Evolutionary conservation across 2,888 invertebrate species (phyloP).

Genomic region (Amphipyra berbera): DNA sequence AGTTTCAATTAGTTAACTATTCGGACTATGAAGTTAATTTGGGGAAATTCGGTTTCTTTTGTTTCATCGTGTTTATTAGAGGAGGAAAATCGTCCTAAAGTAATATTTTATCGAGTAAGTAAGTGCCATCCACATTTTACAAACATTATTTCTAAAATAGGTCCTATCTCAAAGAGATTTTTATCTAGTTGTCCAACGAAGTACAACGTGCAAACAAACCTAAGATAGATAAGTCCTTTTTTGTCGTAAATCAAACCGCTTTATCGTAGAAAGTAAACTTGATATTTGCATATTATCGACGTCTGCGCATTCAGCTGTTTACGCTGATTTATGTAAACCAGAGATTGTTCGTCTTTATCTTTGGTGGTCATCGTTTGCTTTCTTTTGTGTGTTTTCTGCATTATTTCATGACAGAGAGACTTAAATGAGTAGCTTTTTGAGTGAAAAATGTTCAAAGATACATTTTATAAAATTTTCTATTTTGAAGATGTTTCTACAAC

Average conservation of each 20-base stretch:
- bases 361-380: conserved; percentile 31
- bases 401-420: not conserved
- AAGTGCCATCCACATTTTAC: conserved; percentile 1
- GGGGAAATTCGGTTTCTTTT: conserved; percentile 4
- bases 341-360: conserved; percentile 47
- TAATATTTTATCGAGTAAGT: not conserved
- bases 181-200: conserved; percentile 30
- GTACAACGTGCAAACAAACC: conserved; percentile 37
- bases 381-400: conserved; percentile 11
- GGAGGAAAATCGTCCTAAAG: not conserved
- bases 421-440: not conserved
- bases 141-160: conserved; percentile 6
- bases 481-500: not conserved
- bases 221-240: conserved; percentile 55
- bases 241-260: conserved; percentile 61
- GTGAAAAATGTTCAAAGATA: too few relatives aligned
- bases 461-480: not conserved
- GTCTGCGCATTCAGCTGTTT: conserved; percentile 59
- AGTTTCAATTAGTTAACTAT: conserved; percentile 36
- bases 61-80: conserved; percentile 12
- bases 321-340: conserved; percentile 56
- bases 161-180: not conserved
- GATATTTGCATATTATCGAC: conserved; percentile 67
- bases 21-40: conserved; percentile 13
- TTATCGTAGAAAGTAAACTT: conserved; percentile 65